phyloP scores from a whole-genome alignment of 2,797 vertebrate species.

The Sternarchorhynchus goeldii region DNA sequence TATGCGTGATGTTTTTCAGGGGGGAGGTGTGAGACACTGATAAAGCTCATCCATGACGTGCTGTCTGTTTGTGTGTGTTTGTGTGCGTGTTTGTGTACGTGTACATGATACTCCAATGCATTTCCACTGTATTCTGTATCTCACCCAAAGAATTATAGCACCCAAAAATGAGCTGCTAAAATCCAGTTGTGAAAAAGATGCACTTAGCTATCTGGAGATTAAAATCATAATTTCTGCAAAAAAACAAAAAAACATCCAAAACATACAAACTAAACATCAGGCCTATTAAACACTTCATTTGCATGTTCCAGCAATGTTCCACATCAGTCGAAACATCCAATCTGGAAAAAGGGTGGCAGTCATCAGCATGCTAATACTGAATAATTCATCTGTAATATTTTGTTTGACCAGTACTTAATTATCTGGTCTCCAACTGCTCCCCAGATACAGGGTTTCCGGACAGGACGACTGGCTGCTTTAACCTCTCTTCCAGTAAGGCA shows the following conservation, averaged over 20 bases:
- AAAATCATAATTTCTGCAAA: no score
- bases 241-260: background rate
- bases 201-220: no score
- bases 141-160: background rate
- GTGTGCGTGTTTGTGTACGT: background rate
- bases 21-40: constrained; percentile 39
- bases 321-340: constrained; percentile 1
- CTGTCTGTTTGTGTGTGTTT: constrained; percentile 26
- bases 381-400: constrained; percentile 75
- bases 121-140: background rate
- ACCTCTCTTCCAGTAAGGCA: constrained; percentile 63
- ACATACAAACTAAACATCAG: background rate
- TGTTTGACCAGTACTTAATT: constrained; percentile 74
- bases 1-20: constrained; percentile 28
- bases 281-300: background rate
- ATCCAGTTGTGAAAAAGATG: no score
- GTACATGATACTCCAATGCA: no score
- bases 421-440: constrained; percentile 71
- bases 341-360: constrained; percentile 17
- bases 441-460: constrained; percentile 61
- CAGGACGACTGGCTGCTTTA: constrained; percentile 54
- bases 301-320: background rate
- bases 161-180: background rate
- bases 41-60: constrained; percentile 36
- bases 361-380: constrained; percentile 64